phyloP scores from a whole-genome alignment of 1,140 invertebrate species.

The Temnothorax nylanderi region DNA sequence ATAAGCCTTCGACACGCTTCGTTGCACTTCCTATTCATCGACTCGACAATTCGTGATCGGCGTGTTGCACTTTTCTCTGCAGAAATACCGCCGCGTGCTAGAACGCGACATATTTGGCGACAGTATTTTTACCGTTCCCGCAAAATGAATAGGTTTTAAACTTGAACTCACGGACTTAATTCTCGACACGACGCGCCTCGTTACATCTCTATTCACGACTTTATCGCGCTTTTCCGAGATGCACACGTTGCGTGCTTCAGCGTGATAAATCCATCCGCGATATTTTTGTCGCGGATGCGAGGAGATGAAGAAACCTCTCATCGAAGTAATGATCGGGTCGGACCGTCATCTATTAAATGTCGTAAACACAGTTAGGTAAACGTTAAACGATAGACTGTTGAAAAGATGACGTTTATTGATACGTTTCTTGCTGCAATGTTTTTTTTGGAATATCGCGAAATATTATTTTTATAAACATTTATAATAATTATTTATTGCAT shows the following conservation, averaged over 20 bases:
- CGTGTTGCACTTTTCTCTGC: slow-evolving; percentile 21
- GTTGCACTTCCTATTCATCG: slow-evolving; percentile 23
- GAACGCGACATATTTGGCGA: slow-evolving; percentile 30
- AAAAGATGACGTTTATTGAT: not conserved
- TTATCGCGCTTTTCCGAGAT: not conserved
- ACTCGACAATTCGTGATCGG: not conserved
- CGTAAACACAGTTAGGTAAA: slow-evolving; percentile 26
- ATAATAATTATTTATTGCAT: not conserved
- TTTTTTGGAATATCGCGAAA: not conserved
- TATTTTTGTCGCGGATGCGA: not conserved
- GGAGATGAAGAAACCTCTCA: not conserved
- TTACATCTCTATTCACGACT: slow-evolving; percentile 35
- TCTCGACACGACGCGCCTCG: not conserved
- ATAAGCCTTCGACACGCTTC: slow-evolving; percentile 13
- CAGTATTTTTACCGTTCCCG: slow-evolving; percentile 27
- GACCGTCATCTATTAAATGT: not conserved
- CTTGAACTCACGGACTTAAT: slow-evolving; percentile 28
- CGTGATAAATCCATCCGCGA: not conserved
- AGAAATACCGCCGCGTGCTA: not conserved
- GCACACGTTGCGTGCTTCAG: not conserved
- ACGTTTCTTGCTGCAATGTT: not conserved
- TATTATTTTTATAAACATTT: not conserved
- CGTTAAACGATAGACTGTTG: not conserved
- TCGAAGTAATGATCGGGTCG: not conserved
- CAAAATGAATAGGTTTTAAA: slow-evolving; percentile 8